Conservation (phyloP, 2,888 invertebrate genomes). For the Hirtodrosophila trivittata region DNA sequence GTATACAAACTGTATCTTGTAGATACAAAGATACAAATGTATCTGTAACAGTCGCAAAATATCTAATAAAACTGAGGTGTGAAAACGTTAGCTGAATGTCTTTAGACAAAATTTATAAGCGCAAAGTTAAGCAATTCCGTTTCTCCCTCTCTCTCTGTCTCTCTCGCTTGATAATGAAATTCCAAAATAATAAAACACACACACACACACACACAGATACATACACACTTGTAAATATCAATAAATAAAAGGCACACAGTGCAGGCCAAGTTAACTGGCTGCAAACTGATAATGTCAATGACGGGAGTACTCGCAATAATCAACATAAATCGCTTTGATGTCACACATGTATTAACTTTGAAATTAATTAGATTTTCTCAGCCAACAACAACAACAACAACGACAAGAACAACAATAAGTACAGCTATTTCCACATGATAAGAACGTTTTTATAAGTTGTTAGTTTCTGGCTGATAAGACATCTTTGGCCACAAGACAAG, state of each 20-base stretch:
- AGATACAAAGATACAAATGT: conserved; percentile 47
- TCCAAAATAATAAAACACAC: conserved; percentile 36
- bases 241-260: conserved; percentile 53
- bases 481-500: conserved; percentile 58
- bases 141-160: no score
- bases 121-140: conserved; percentile 20
- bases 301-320: conserved; percentile 48
- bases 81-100: conserved; percentile 64
- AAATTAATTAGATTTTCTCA: conserved; percentile 72
- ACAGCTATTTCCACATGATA: conserved; percentile 42
- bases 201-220: neutral
- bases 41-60: conserved; percentile 28
- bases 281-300: conserved; percentile 52
- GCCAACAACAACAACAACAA: conserved; percentile 16
- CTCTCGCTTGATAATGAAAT: conserved; percentile 62
- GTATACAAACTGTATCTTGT: no score
- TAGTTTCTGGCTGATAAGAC: conserved; percentile 55
- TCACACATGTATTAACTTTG: conserved; percentile 68
- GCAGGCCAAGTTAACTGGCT: conserved; percentile 42
- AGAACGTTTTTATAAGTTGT: conserved; percentile 32
- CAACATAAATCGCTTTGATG: conserved; percentile 72
- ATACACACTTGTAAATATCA: conserved; percentile 56
- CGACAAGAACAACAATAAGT: neutral
- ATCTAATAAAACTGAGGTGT: conserved; percentile 55
- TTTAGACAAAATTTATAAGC: conserved; percentile 36